Conservation (phyloP, 2,888 invertebrate genomes). For the Tenthredo scrophulariae region DNA sequence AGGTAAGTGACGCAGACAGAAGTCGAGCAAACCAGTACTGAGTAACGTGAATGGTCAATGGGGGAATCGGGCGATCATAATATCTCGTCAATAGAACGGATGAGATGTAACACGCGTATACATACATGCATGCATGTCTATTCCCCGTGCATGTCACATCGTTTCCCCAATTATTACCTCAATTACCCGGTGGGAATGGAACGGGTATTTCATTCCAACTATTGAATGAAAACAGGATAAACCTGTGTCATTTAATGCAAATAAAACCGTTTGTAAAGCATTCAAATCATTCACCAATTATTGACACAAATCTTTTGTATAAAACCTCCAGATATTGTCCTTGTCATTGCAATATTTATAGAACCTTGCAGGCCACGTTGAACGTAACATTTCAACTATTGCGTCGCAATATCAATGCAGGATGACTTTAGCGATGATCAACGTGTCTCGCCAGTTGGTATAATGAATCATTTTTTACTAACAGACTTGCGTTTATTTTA, state of each 20-base stretch:
- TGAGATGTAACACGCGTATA: background rate
- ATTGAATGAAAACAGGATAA: background rate
- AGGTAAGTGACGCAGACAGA: conserved; percentile 58
- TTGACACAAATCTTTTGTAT: background rate
- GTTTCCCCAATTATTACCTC: conserved; percentile 13
- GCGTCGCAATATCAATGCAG: background rate
- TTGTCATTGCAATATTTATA: background rate
- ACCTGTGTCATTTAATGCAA: background rate
- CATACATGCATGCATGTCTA: background rate
- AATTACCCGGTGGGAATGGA: background rate
- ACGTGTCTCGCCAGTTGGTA: conserved; percentile 27
- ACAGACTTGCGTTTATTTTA: conserved; percentile 7
- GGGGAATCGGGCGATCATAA: conserved; percentile 35
- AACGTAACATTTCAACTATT: background rate
- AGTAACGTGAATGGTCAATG: conserved; percentile 68
- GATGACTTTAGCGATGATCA: background rate
- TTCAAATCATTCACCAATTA: background rate
- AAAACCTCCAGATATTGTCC: background rate
- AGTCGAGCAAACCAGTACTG: conserved; percentile 23
- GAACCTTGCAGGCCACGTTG: background rate
- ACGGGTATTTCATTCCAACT: background rate
- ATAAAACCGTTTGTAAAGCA: background rate
- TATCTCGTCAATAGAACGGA: conserved; percentile 46
- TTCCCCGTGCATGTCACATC: conserved; percentile 12
- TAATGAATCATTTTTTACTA: conserved; percentile 14